Base-by-base conservation (phyloP, 2,797 vertebrate genomes). In the Varecia variegata region DNA sequence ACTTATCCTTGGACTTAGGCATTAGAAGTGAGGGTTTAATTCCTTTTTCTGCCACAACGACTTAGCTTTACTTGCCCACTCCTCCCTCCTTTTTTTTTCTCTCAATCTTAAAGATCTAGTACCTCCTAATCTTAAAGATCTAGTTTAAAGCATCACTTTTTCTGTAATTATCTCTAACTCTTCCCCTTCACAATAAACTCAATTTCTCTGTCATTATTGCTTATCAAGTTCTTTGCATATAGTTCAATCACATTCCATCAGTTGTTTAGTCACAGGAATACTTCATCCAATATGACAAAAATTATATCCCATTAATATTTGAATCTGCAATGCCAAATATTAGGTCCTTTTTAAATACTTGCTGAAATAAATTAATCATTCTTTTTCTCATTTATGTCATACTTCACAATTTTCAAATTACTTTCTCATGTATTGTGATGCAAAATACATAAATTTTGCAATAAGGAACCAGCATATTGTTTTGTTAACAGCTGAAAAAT, bases 361-460 rank as follows among this genome's bases (percentile, higher is more conserved):
- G 18, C n/a, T 73, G 25, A 93, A 83, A 87, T 91, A 56, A 88
- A 65, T 40, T 71, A 20, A 68, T 74, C 32, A 40, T 27, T 43
- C 0, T 0, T 65, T 40, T 79, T 32, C 15, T 1, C 15, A 65
- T 68, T 90, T 27, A 32, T 90, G 21, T 50, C 90, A 88, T 91
- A 68, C 0, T 60, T 79, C 20, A 65, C 1, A 58, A 5, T 81
- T 74, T 94, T 94, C 9, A 68, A 92, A 67, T 95, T 47, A 79
- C 1, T 50, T 70, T 90, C 13, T 74, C 52, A 67, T 50, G 38
- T 81, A 80, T 40, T 56, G 85, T 74, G 54, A 85, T 32, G 50
- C 6, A 89, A 71, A 94, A 92, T 70, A 12, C 65, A 90, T 27
- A 56, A n/a, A 83, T 67, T 82, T 87, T 90, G 5, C 73, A 96